Base-by-base conservation (phyloP, 2,888 invertebrate species). In the Phlogophora meticulosa region DNA sequence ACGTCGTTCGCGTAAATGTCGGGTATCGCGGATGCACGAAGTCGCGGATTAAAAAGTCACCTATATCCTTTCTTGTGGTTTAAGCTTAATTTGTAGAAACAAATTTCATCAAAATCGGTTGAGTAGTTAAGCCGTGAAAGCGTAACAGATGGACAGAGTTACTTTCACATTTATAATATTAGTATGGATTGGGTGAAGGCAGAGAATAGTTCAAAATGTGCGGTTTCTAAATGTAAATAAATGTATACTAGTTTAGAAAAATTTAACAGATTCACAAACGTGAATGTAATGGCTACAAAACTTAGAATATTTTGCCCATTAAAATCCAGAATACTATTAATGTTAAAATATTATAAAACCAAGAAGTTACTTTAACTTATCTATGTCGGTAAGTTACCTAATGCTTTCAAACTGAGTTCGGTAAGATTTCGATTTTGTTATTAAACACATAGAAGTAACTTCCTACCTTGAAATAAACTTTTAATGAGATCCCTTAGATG, bases 151-250 rank as follows among this genome's bases (percentile, higher is more conserved):
- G n/a, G n/a, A n/a, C n/a, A n/a, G n/a, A n/a, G n/a, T n/a, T n/a
- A n/a, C n/a, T n/a, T n/a, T n/a, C n/a, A n/a, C n/a, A n/a, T n/a
- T n/a, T n/a, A n/a, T n/a, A n/a, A n/a, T n/a, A n/a, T n/a, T n/a
- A n/a, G n/a, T n/a, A n/a, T n/a, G n/a, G n/a, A n/a, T n/a, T n/a
- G n/a, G n/a, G n/a, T 59, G 36, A 36, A 10, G 48, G 17, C 36
- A 20, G 40, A 72, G 61, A 48, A 71, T 34, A 59, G 51, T 53
- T 63, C 38, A 71, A 55, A 43, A 55, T 64, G 56, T 61, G 57
- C 56, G 49, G n/a, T 63, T 76, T 15, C 5, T 38, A 58, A 72
- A 69, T 59, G 51, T 65, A 67, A 58, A 71, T 78, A 70, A 70
- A 68, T n/a, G n/a, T 5, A 2, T 32, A 67, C 34, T 22, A 49